phyloP scores from a whole-genome alignment of 2,888 invertebrate genomes.

The Cephonodes hylas region DNA sequence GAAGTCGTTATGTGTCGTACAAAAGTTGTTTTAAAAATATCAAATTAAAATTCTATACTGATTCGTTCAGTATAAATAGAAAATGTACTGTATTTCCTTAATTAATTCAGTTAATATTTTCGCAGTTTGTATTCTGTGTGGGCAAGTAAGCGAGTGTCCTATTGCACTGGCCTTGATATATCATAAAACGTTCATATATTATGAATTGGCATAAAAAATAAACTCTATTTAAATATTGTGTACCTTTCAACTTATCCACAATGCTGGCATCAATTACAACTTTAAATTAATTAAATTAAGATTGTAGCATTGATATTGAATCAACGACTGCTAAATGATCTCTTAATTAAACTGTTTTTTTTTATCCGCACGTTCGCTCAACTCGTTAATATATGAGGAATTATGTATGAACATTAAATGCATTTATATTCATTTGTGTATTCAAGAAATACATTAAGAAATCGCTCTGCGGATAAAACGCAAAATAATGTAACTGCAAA shows the following conservation, averaged over 20 bases:
- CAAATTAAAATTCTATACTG: too few relatives aligned
- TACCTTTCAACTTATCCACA: background rate
- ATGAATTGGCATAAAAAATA: background rate
- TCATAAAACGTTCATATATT: background rate
- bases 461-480: background rate
- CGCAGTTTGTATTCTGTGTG: too few relatives aligned
- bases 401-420: background rate
- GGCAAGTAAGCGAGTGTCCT: too few relatives aligned
- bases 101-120: too few relatives aligned
- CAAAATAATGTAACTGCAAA: background rate
- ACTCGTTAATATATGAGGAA: background rate
- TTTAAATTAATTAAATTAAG: background rate
- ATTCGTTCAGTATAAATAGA: too few relatives aligned
- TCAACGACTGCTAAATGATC: conserved; percentile 11
- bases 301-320: conserved; percentile 16
- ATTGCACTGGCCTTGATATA: too few relatives aligned
- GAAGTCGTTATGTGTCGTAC: too few relatives aligned
- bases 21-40: too few relatives aligned
- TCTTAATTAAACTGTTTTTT: conserved; percentile 5
- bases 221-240: background rate
- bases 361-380: background rate
- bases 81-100: too few relatives aligned
- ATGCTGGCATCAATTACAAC: background rate
- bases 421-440: background rate
- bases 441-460: background rate